Conservation (phyloP, 2,888 invertebrate species). For the Itoplectis maculator region DNA sequence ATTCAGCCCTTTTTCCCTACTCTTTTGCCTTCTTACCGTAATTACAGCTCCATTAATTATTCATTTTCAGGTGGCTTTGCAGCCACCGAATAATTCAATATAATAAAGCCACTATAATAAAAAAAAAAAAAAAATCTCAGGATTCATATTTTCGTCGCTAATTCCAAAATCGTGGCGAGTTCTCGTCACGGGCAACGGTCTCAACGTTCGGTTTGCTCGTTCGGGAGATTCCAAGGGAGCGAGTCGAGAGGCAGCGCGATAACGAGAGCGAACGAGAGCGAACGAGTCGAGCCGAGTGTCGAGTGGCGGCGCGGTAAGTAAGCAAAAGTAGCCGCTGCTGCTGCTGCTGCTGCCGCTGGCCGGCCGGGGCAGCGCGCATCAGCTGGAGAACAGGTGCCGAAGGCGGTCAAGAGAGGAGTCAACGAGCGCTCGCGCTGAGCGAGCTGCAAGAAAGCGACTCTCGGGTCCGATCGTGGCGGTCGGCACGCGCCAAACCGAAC, state of each 20-base stretch:
- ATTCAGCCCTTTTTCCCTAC: too few species aligned
- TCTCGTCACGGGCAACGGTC: not conserved
- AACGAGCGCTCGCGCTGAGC: constrained; percentile 38
- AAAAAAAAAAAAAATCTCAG: not conserved
- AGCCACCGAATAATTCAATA: too few species aligned
- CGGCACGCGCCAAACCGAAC: constrained; percentile 83
- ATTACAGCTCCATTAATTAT: too few species aligned
- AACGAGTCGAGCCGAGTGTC: not conserved
- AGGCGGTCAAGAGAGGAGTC: constrained; percentile 71
- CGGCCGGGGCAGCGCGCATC: constrained; percentile 73
- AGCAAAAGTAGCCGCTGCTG: constrained; percentile 34
- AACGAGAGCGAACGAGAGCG: constrained; percentile 5
- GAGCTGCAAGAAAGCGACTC: constrained; percentile 58
- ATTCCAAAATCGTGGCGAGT: not conserved
- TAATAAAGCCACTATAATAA: not conserved
- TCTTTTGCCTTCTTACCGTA: too few species aligned
- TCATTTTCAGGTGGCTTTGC: too few species aligned
- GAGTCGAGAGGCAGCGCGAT: not conserved
- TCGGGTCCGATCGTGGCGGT: constrained; percentile 68
- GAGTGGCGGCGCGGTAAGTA: too few species aligned
- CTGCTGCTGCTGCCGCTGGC: constrained; percentile 5
- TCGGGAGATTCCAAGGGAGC: constrained; percentile 13
- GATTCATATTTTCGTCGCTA: not conserved
- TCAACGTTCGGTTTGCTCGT: not conserved
- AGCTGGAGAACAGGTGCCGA: constrained; percentile 84